Evolutionary conservation across 2,113 vertebrate genomes (phyloP).

Genomic region (Brienomyrus brachyistius): DNA sequence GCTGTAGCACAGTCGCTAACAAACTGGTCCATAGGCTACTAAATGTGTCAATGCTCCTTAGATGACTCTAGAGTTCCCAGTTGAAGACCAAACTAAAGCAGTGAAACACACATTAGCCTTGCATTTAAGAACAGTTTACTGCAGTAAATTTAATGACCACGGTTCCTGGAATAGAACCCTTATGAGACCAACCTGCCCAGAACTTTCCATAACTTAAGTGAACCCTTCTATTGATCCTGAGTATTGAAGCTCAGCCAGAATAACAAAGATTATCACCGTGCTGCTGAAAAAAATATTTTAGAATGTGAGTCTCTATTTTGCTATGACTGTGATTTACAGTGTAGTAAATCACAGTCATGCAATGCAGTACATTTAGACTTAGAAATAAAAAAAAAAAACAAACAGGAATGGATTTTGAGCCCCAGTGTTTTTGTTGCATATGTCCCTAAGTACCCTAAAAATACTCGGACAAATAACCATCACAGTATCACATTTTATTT

Average conservation of each 20-base stretch:
- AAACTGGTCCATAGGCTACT: neutral
- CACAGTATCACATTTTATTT: neutral
- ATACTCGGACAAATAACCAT: neutral
- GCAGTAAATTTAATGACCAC: slow-evolving; percentile 43
- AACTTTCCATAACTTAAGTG: slow-evolving; percentile 42
- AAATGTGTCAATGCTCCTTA: neutral
- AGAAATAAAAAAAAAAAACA: neutral
- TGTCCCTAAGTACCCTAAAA: neutral
- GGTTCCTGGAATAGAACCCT: slow-evolving; percentile 54
- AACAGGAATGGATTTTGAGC: neutral
- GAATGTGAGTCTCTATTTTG: neutral
- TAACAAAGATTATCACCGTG: slow-evolving; percentile 23
- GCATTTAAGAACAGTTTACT: slow-evolving; percentile 22
- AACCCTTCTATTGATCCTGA: slow-evolving; percentile 52
- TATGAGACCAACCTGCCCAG: slow-evolving; percentile 25
- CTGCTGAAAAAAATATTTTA: neutral
- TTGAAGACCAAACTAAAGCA: neutral
- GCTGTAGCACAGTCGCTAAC: neutral
- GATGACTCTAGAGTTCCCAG: too few relatives aligned
- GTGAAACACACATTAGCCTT: too few relatives aligned
- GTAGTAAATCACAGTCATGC: too few relatives aligned
- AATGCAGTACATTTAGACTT: neutral
- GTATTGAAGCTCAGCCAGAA: slow-evolving; percentile 35
- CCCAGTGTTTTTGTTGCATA: neutral
- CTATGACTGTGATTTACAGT: too few relatives aligned